Evolutionary conservation across 2,888 invertebrate genomes (phyloP).

Genomic region (Pandemis heparana): DNA sequence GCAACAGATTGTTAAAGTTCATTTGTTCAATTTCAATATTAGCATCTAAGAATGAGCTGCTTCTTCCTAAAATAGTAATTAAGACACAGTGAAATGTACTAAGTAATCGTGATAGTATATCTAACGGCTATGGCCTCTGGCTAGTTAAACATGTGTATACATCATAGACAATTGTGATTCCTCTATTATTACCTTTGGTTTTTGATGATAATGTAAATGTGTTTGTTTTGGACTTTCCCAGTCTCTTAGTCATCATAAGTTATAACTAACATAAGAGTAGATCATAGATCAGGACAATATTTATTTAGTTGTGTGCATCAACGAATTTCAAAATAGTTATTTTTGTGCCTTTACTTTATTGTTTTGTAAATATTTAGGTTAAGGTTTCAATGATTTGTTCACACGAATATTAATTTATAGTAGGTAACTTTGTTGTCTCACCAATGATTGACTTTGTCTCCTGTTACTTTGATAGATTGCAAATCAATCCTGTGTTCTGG

Average conservation of each 20-base stretch:
- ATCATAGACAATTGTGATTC: conserved; percentile 31
- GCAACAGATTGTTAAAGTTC: conserved; percentile 46
- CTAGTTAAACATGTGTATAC: conserved; percentile 27
- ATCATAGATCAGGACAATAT: conserved; percentile 8
- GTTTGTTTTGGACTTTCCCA: neutral
- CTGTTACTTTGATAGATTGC: neutral
- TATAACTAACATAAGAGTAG: neutral
- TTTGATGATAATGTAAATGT: neutral
- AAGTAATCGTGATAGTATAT: conserved; percentile 47
- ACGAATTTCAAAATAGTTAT: conserved; percentile 41
- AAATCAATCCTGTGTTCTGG: neutral
- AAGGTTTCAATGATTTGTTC: conserved; percentile 23
- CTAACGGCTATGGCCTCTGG: conserved; percentile 42
- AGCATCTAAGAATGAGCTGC: conserved; percentile 22
- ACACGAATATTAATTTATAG: conserved; percentile 17
- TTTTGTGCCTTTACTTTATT: conserved; percentile 30
- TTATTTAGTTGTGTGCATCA: conserved; percentile 35
- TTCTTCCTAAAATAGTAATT: conserved; percentile 31
- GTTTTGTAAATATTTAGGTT: conserved; percentile 42
- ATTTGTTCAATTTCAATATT: conserved; percentile 54
- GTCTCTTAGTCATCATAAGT: neutral
- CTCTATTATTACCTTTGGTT: conserved; percentile 15
- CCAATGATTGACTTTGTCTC: neutral
- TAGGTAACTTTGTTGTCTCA: conserved; percentile 33
- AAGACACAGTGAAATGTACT: conserved; percentile 31